Conservation (phyloP, 2,113 vertebrate species). For the Xenus cinereus region DNA sequence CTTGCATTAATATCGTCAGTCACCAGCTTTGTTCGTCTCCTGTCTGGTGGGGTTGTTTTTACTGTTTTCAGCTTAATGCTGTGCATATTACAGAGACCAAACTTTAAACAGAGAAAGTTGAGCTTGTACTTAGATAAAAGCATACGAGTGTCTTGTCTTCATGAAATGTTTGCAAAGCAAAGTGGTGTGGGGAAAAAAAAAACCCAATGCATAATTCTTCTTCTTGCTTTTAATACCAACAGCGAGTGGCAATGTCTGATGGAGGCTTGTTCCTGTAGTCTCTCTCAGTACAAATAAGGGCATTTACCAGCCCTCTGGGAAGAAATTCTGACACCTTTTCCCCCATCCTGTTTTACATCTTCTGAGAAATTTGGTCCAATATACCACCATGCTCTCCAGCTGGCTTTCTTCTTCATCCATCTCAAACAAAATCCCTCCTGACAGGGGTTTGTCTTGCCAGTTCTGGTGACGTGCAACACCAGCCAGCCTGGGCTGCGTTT, state of each 20-base stretch:
- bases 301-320: background rate
- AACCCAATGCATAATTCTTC: background rate
- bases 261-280: background rate
- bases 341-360: background rate
- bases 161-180: background rate
- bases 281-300: background rate
- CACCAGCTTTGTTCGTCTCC: background rate
- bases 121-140: background rate
- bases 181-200: background rate
- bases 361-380: background rate
- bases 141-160: background rate
- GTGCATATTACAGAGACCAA: background rate
- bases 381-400: background rate
- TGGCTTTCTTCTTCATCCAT: background rate
- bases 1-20: background rate
- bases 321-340: background rate
- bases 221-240: background rate
- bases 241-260: background rate
- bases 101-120: background rate
- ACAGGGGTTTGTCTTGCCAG: background rate
- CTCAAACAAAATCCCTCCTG: background rate
- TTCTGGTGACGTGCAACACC: background rate
- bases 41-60: background rate
- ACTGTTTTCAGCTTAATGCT: background rate
- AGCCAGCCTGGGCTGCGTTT: background rate